Percentiles rank a stretch among this genome's conserved stretches.
Conservation (phyloP, 2,888 invertebrate genomes). For the Oscheius sp. region DNA sequence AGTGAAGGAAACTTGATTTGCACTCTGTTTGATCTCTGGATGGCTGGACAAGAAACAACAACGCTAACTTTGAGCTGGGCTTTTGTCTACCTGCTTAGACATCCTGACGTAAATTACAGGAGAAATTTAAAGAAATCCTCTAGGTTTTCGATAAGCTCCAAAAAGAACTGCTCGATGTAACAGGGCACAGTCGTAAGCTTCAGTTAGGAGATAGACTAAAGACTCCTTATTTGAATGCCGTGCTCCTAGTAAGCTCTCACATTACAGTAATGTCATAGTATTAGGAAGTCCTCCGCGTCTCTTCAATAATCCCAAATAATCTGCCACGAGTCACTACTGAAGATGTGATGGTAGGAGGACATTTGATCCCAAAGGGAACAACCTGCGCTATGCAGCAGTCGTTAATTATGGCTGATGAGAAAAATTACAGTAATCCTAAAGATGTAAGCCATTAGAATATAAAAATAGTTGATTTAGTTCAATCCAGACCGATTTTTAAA, state of each 20-base stretch:
- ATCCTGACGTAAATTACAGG: constrained; percentile 43
- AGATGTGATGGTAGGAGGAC: constrained; percentile 41
- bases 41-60: constrained; percentile 61
- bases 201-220: constrained; percentile 38
- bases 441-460: constrained; percentile 12
- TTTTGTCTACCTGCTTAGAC: constrained; percentile 41
- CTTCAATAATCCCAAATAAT: constrained; percentile 28
- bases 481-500: constrained; percentile 21
- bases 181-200: constrained; percentile 23
- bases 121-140: background rate
- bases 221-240: constrained; percentile 47
- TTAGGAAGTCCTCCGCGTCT: constrained; percentile 29
- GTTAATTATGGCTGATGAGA: constrained; percentile 44
- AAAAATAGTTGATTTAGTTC: constrained; percentile 5
- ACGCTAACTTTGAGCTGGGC: constrained; percentile 54
- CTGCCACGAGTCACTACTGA: constrained; percentile 25
- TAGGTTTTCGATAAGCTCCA: constrained; percentile 36
- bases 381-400: constrained; percentile 41
- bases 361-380: constrained; percentile 40
- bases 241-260: constrained; percentile 30
- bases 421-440: constrained; percentile 39
- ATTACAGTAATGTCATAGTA: background rate
- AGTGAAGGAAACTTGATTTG: constrained; percentile 43
- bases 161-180: constrained; percentile 41
- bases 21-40: constrained; percentile 52